phyloP scores from a whole-genome alignment of 2,888 invertebrate species.

The Xestia c-nigrum region DNA sequence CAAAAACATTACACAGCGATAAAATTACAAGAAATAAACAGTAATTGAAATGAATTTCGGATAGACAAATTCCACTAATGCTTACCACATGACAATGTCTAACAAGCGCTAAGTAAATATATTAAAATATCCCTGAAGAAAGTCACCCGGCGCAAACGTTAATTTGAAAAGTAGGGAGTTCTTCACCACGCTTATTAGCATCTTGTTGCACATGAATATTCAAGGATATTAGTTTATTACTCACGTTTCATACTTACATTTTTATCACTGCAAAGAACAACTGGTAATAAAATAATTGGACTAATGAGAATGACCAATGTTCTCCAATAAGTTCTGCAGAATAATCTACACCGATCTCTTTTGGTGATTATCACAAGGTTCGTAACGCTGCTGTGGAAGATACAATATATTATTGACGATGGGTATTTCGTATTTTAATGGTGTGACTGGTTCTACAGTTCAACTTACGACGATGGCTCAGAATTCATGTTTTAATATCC shows the following conservation, averaged over 20 bases:
- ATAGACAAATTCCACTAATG: too few relatives aligned
- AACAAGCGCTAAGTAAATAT: too few relatives aligned
- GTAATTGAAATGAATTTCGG: too few relatives aligned
- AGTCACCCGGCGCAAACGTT: too few relatives aligned
- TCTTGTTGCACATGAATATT: neutral
- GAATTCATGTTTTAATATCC: constrained; percentile 62
- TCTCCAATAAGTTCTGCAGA: constrained; percentile 79
- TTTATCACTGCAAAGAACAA: constrained; percentile 72
- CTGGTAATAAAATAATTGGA: constrained; percentile 78
- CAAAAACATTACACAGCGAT: too few relatives aligned
- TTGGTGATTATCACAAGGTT: constrained; percentile 78
- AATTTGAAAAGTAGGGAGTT: neutral
- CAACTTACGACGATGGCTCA: constrained; percentile 68
- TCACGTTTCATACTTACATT: constrained; percentile 70
- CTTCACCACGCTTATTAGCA: neutral
- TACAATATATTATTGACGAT: neutral
- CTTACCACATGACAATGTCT: too few relatives aligned
- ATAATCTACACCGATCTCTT: constrained; percentile 71
- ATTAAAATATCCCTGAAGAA: too few relatives aligned
- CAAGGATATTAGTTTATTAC: neutral
- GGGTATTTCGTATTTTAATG: neutral
- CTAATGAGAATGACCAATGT: constrained; percentile 72
- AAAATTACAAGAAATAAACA: too few relatives aligned
- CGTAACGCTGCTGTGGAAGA: constrained; percentile 78
- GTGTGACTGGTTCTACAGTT: neutral